A percentile compares a stretch with the other conserved stretches of the same genome.
These are phyloP conservation scores for Ochotona princeps DNA, from an alignment of 2,113 vertebrate genomes.

Conservation along the genomic window DNA sequence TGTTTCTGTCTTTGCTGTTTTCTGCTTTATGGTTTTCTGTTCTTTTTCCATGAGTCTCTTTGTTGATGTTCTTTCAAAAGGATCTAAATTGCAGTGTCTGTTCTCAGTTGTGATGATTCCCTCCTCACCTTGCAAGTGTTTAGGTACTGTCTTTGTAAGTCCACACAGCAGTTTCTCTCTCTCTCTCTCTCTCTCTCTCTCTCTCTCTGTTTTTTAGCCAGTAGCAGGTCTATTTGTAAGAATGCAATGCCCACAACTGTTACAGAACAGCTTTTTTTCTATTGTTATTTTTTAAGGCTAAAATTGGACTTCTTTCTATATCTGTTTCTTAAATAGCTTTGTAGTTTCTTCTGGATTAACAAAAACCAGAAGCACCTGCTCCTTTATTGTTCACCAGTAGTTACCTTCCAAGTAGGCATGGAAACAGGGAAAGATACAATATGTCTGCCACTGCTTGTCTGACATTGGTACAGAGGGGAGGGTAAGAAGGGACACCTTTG, in stretches of 20 bases:
- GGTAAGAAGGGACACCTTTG: background rate
- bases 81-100: background rate
- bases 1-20: background rate
- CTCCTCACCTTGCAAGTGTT: background rate
- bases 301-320: background rate
- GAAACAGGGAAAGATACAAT: background rate
- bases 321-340: background rate
- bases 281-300: background rate
- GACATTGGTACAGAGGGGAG: background rate
- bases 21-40: background rate
- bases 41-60: background rate
- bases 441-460: background rate
- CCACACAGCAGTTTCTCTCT: too few relatives aligned
- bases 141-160: background rate
- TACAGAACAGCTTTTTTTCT: background rate
- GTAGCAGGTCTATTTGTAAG: background rate
- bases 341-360: background rate
- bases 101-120: background rate
- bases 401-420: background rate
- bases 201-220: background rate
- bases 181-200: too few relatives aligned
- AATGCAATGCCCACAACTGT: background rate
- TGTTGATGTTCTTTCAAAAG: background rate
- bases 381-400: background rate
- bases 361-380: background rate